Percentiles rank a stretch among this genome's conserved stretches.
These are phyloP conservation scores for Gambusia affinis DNA, from an alignment of 2,113 vertebrate genomes.

Conservation along the genomic window DNA sequence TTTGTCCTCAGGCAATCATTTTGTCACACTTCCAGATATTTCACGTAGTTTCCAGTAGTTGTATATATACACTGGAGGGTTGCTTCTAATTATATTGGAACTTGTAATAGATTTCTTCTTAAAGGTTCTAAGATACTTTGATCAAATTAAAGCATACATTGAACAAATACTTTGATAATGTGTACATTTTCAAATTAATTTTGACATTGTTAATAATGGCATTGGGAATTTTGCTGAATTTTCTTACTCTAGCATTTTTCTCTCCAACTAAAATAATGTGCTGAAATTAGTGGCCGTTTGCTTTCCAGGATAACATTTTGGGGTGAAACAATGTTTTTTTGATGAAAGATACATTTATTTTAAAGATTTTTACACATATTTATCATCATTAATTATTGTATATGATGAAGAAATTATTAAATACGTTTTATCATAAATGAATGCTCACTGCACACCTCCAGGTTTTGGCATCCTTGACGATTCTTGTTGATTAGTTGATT, in stretches of 20 bases:
- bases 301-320: background rate
- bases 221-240: too few species aligned
- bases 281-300: background rate
- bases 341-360: background rate
- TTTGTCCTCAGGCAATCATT: background rate
- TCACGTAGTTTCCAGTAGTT: background rate
- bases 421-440: background rate
- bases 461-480: constrained; percentile 84
- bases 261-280: background rate
- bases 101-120: background rate
- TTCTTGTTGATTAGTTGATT: constrained; percentile 89
- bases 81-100: background rate
- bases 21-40: background rate
- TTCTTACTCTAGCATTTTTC: background rate
- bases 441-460: constrained; percentile 80
- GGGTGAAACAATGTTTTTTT: background rate
- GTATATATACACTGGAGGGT: background rate
- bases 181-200: too few species aligned
- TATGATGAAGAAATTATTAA: background rate
- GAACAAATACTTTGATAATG: too few species aligned
- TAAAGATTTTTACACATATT: background rate
- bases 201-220: too few species aligned
- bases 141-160: background rate
- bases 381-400: background rate
- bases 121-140: background rate